A percentile compares a stretch with the other conserved stretches of the same genome.
Conservation (phyloP, 2,888 invertebrate species). For the Iphiclides podalirius region DNA sequence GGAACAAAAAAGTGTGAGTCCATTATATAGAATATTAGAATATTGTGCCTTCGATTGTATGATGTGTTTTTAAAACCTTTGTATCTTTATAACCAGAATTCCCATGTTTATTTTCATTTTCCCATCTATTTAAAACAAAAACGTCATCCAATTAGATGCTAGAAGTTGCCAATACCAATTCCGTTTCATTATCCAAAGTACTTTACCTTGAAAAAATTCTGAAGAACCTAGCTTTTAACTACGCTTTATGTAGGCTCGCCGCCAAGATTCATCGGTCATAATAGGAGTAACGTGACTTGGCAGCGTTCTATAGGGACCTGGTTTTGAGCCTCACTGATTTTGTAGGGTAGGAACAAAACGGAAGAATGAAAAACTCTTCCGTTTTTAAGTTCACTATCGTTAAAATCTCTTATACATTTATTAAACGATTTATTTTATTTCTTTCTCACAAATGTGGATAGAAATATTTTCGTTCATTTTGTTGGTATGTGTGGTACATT, state of each 20-base stretch:
- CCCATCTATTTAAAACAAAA: too few species aligned
- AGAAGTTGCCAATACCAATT: neutral
- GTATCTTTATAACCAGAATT: too few species aligned
- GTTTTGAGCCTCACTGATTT: conserved; percentile 16
- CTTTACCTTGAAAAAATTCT: conserved; percentile 12
- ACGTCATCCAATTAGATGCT: neutral
- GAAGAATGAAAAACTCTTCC: neutral
- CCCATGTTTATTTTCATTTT: too few species aligned
- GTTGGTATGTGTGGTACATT: too few species aligned
- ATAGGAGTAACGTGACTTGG: conserved; percentile 24
- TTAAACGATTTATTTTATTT: too few species aligned
- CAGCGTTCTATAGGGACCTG: conserved; percentile 18
- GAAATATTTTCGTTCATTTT: too few species aligned
- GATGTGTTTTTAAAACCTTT: too few species aligned
- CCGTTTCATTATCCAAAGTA: neutral
- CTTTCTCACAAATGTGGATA: too few species aligned
- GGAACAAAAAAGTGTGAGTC: too few species aligned
- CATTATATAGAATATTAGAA: too few species aligned
- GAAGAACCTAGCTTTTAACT: conserved; percentile 7
- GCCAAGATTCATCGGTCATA: conserved; percentile 21
- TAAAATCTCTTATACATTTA: neutral
- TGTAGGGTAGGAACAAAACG: conserved; percentile 4
- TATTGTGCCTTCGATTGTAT: too few species aligned
- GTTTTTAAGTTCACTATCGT: neutral
- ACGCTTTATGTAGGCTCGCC: conserved; percentile 18